phyloP scores from a whole-genome alignment of 2,797 vertebrate genomes.

The Cossypha heuglini region DNA sequence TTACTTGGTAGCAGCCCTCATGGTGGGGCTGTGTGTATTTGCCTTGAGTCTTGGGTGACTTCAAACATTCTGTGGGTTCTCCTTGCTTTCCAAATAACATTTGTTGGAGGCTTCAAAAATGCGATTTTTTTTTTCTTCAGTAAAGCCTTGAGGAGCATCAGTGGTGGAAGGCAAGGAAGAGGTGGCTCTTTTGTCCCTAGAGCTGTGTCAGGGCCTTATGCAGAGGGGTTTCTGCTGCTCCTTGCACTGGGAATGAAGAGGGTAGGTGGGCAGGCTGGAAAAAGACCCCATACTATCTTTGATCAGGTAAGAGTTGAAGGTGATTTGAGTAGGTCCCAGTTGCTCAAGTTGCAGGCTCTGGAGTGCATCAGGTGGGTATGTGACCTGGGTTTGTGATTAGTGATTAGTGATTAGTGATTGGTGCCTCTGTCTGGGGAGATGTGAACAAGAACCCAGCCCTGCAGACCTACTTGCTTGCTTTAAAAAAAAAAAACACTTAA shows the following conservation, averaged over 20 bases:
- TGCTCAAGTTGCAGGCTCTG: background rate
- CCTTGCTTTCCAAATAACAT: rapidly evolving
- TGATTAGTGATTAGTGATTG: background rate
- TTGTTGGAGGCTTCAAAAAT: background rate
- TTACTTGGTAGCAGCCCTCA: background rate
- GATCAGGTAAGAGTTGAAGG: background rate
- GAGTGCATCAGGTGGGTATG: background rate
- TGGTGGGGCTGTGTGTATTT: background rate
- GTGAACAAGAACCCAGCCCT: background rate
- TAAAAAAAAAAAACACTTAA: background rate
- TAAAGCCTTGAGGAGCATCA: background rate
- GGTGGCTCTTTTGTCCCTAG: background rate
- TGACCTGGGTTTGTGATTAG: background rate
- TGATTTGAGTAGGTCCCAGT: background rate
- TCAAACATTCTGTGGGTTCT: background rate
- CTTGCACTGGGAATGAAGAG: background rate
- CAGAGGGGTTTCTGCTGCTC: background rate
- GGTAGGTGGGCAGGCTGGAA: background rate
- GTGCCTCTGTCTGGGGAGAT: background rate
- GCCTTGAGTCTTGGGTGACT: background rate
- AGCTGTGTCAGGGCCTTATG: background rate
- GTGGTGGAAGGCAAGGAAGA: background rate
- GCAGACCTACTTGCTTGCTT: background rate
- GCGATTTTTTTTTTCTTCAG: background rate
- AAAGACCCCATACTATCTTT: background rate